Conservation (phyloP, 2,113 vertebrate species). For the Cinclus cinclus region DNA sequence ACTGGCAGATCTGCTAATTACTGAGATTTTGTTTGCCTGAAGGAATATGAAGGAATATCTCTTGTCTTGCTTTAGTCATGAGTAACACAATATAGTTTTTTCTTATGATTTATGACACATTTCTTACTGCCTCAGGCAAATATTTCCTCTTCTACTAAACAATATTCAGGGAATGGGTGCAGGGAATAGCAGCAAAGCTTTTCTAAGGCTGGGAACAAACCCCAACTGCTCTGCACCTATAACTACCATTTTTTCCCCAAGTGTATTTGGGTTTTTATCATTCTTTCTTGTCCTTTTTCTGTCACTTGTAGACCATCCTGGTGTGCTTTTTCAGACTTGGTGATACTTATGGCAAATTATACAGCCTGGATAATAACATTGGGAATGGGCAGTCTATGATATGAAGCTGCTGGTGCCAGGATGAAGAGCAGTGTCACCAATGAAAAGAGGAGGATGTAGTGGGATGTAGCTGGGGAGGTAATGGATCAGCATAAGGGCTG, state of each 20-base stretch:
- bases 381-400: background rate
- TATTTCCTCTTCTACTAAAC: background rate
- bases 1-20: background rate
- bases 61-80: background rate
- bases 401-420: background rate
- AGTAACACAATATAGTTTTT: rapidly evolving
- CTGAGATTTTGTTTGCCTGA: background rate
- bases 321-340: background rate
- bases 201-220: background rate
- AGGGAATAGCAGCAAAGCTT: background rate
- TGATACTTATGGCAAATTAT: background rate
- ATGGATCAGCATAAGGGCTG: background rate
- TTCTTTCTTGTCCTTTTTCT: background rate
- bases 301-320: background rate
- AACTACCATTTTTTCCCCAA: background rate
- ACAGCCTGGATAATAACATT: background rate
- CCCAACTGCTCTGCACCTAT: background rate
- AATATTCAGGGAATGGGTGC: background rate
- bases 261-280: background rate
- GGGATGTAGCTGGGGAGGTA: background rate
- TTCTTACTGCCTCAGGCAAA: background rate
- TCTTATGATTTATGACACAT: background rate
- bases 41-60: background rate
- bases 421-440: background rate
- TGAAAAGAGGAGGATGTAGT: rapidly evolving